Percentiles rank a stretch among this genome's conserved stretches.
Evolutionary conservation across 2,797 vertebrate species (phyloP).

Genomic region (Falco columbarius): DNA sequence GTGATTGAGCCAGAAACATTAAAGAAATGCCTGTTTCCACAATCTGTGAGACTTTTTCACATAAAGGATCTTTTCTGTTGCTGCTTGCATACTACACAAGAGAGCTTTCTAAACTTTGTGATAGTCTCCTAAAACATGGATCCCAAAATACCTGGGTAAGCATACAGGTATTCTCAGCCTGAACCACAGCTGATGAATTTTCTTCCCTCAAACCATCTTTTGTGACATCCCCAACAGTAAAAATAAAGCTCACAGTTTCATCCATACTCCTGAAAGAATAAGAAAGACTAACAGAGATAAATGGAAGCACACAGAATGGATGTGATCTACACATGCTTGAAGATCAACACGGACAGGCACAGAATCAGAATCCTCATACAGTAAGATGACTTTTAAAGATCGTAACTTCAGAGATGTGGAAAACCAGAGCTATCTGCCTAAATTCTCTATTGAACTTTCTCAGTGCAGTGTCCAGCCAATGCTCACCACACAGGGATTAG

Average conservation of each 20-base stretch:
- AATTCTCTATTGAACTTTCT: not conserved
- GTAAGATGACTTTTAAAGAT: not conserved
- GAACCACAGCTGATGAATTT: not conserved
- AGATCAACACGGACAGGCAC: not conserved
- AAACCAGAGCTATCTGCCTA: not conserved
- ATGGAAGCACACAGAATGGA: not conserved
- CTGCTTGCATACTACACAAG: not conserved
- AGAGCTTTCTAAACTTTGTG: constrained; percentile 7
- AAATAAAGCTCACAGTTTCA: not conserved
- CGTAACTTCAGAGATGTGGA: not conserved
- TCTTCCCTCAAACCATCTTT: not conserved
- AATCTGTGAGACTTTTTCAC: constrained; percentile 17
- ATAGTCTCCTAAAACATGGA: not conserved
- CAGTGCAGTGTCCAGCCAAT: not conserved
- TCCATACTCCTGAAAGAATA: not conserved
- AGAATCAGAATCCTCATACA: not conserved
- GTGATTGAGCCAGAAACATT: constrained; percentile 31
- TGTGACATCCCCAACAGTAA: not conserved
- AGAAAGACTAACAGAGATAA: not conserved
- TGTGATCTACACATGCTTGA: not conserved
- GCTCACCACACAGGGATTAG: not conserved
- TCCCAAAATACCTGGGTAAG: not conserved
- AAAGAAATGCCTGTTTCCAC: constrained; percentile 47
- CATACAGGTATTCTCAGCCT: not conserved
- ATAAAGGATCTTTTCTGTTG: constrained; percentile 70